Evolutionary conservation across 2,797 vertebrate genomes (phyloP), one percentile per base, ranked within the genome.

Genomic region (Anguilla obscura): DNA sequence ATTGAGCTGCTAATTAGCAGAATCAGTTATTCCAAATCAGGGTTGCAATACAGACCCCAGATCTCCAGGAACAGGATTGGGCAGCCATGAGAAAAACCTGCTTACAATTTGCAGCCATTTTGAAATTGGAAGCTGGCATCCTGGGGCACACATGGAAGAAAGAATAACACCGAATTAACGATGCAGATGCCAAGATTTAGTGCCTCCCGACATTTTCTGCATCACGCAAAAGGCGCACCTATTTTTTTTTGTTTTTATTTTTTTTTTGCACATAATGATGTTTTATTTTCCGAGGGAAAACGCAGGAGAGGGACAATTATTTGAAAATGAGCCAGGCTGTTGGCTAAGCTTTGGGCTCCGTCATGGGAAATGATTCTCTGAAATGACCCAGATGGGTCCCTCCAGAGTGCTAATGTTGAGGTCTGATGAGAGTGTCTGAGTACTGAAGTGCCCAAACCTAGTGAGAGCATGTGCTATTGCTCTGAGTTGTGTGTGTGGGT

Each of bases 311-410:
- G 91, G 90, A 94, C 94, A 94, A 95, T 95, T 95, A 94, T 91
- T 93, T 94, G 89, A 90, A 94, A 96, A 95, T 95, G 93, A 95
- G 94, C 93, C 94, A 91, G 90, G 94, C 93, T 94, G 92, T 93
- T 93, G 90, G 90, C 93, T 4, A 92, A 91, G 93, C 91, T 88
- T 84, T 86, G 74, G 87, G 84, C 80, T 90, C 80, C 86, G 83
- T 88, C 88, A 87, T 66, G 91, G 91, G 93, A 92, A 93, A 93
- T 89, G 92, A 91, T 90, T 91, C 90, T 88, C 91, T 93, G 91
- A 95, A 94, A 94, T 93, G 92, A 93, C 92, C 92, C 93, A 92
- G 93, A 94, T 92, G 92, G 91, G 90, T 93, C 93, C 93, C 93
- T 90, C 88, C 90, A 91, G 94, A 91, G 89, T 91, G 88, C 87